These are phyloP conservation scores for Philopedon plagiatum DNA, from an alignment of 2,888 invertebrate species.

Conservation along the genomic window DNA sequence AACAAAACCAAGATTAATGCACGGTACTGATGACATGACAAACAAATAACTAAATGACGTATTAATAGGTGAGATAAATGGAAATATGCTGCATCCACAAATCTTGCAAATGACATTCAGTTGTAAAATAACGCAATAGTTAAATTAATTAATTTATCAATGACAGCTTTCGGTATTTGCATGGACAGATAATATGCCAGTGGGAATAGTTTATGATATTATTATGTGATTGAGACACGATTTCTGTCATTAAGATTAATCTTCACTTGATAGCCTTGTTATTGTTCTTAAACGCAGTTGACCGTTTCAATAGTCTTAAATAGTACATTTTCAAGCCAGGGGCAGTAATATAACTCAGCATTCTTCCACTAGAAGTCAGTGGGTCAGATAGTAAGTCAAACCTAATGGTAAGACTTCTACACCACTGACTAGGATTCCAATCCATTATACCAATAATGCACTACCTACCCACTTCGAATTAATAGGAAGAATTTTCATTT, in stretches of 20 bases:
- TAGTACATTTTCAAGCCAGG: background rate
- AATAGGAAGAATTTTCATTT: conserved; percentile 17
- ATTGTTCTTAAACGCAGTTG: conserved; percentile 8
- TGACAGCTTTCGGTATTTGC: conserved; percentile 16
- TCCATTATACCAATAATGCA: background rate
- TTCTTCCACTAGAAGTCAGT: too few relatives aligned
- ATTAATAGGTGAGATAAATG: conserved; percentile 16
- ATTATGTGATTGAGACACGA: conserved; percentile 26
- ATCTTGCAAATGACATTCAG: conserved; percentile 23
- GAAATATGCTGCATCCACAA: conserved; percentile 7
- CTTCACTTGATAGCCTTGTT: conserved; percentile 24
- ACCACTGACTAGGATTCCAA: background rate
- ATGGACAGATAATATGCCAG: conserved; percentile 19
- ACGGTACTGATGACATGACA: background rate
- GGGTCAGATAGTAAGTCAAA: too few relatives aligned
- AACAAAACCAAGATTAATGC: background rate
- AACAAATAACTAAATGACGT: conserved; percentile 9
- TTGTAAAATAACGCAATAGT: conserved; percentile 19
- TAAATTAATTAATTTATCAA: conserved; percentile 23
- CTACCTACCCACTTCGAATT: conserved; percentile 14
- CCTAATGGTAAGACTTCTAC: background rate
- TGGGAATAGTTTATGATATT: conserved; percentile 32
- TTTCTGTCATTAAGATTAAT: conserved; percentile 29
- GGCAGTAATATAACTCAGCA: too few relatives aligned
- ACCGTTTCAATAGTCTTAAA: background rate